These are phyloP conservation scores for Cryptomyrus ogoouensis DNA, from an alignment of 2,113 vertebrate species.

Conservation along the genomic window DNA sequence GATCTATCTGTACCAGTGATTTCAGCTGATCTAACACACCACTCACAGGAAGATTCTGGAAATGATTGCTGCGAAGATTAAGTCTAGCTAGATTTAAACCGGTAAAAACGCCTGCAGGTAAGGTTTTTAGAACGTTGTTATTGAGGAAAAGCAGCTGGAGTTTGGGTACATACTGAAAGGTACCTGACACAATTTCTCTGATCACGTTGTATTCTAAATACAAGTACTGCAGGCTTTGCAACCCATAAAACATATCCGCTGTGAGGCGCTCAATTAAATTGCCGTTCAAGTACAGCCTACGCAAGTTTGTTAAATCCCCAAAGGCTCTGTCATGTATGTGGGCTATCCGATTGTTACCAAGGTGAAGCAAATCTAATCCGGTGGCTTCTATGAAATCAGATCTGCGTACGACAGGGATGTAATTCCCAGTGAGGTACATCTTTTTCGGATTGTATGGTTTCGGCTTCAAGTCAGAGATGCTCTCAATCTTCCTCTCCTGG, in stretches of 20 bases:
- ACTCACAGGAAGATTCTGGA: slow-evolving; percentile 76
- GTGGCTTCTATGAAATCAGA: slow-evolving; percentile 86
- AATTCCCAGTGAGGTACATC: slow-evolving; percentile 95
- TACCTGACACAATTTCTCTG: slow-evolving; percentile 74
- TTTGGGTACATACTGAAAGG: slow-evolving; percentile 80
- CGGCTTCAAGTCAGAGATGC: slow-evolving; percentile 83
- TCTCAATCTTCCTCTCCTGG: slow-evolving; percentile 91
- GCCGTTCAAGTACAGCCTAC: slow-evolving; percentile 91
- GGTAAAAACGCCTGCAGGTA: slow-evolving; percentile 78
- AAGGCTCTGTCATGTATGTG: slow-evolving; percentile 83
- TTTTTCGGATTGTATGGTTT: slow-evolving; percentile 98
- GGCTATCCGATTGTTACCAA: slow-evolving; percentile 91
- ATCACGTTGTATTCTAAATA: slow-evolving; percentile 96
- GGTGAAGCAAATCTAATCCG: slow-evolving; percentile 86
- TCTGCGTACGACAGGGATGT: slow-evolving; percentile 76
- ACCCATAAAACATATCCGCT: slow-evolving; percentile 76
- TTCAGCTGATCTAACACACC: slow-evolving; percentile 84
- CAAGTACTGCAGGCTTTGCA: slow-evolving; percentile 88
- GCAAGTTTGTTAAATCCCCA: slow-evolving; percentile 77
- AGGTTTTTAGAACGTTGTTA: slow-evolving; percentile 85
- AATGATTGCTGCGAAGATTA: slow-evolving; percentile 86
- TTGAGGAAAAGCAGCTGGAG: slow-evolving; percentile 94
- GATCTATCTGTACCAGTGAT: slow-evolving; percentile 89
- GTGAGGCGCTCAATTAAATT: slow-evolving; percentile 84
- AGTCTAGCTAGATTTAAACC: slow-evolving; percentile 81